Conservation (phyloP, 2,113 vertebrate genomes). For the Cichladusa arquata region DNA sequence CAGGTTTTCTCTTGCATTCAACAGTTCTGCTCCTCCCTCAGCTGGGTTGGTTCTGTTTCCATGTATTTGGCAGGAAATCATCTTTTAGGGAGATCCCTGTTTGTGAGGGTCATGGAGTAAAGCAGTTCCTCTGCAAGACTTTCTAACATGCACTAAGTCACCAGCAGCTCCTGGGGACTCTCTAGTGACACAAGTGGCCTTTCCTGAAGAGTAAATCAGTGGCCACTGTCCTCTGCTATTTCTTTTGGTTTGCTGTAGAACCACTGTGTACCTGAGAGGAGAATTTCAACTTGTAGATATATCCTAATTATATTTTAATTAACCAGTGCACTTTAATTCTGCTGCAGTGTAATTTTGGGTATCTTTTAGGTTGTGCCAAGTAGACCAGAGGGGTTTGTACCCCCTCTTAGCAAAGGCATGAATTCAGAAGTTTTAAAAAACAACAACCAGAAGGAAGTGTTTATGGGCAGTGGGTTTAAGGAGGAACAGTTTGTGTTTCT, state of each 20-base stretch:
- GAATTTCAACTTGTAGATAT: fast-evolving
- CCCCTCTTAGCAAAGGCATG: background rate
- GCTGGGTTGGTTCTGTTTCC: background rate
- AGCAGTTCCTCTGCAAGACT: background rate
- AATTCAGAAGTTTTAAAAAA: background rate
- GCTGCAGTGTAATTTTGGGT: background rate
- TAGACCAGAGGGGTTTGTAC: background rate
- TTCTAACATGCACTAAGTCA: background rate
- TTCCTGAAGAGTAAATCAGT: background rate
- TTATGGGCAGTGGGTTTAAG: background rate
- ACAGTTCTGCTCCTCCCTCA: background rate
- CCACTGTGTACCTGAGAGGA: background rate
- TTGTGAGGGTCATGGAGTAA: background rate
- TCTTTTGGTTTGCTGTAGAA: background rate
- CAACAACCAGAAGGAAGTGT: background rate
- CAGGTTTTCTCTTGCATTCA: background rate
- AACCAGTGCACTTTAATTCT: background rate
- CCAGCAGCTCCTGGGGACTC: background rate
- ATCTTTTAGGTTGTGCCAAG: background rate
- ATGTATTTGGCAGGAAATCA: background rate
- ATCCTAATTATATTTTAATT: background rate
- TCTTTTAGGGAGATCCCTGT: background rate
- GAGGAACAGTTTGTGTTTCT: background rate
- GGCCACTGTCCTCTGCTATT: background rate
- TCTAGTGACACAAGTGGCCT: background rate